phyloP scores from a whole-genome alignment of 2,113 vertebrate genomes.

The Ptilorrhoa leucosticta region DNA sequence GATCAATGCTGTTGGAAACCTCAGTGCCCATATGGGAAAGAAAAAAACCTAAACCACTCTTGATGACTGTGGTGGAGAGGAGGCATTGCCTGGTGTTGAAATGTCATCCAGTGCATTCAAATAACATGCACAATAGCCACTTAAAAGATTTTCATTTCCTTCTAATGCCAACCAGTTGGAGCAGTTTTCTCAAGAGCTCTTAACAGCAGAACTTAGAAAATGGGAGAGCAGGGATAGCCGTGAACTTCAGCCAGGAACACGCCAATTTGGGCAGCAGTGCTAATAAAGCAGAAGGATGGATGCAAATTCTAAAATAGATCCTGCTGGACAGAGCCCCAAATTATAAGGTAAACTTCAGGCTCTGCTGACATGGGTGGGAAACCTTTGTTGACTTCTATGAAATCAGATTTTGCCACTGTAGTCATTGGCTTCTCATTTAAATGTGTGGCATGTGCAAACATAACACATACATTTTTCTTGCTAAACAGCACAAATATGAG shows the following conservation, averaged over 20 bases:
- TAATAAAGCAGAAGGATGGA: background rate
- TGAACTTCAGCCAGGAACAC: background rate
- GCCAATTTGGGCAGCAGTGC: background rate
- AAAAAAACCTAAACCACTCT: conserved; percentile 6
- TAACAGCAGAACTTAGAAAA: background rate
- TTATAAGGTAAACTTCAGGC: background rate
- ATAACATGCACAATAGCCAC: conserved; percentile 45
- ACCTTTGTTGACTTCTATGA: background rate
- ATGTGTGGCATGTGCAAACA: background rate
- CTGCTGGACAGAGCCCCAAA: background rate
- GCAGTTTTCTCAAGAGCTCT: background rate
- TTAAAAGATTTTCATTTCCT: conserved; percentile 46
- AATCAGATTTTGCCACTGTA: background rate
- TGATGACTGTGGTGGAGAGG: conserved; percentile 30
- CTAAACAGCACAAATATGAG: background rate
- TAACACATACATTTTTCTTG: background rate
- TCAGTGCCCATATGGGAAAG: conserved; percentile 40
- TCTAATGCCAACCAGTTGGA: conserved; percentile 45
- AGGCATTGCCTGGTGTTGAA: conserved; percentile 53
- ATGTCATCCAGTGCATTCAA: conserved; percentile 44
- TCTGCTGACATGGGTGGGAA: background rate
- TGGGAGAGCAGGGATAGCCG: background rate
- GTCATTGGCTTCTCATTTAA: background rate
- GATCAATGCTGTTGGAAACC: conserved; percentile 39
- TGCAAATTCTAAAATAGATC: background rate